Evolutionary conservation across 2,888 invertebrate genomes (phyloP).

Genomic region (Limnephilus rhombicus): DNA sequence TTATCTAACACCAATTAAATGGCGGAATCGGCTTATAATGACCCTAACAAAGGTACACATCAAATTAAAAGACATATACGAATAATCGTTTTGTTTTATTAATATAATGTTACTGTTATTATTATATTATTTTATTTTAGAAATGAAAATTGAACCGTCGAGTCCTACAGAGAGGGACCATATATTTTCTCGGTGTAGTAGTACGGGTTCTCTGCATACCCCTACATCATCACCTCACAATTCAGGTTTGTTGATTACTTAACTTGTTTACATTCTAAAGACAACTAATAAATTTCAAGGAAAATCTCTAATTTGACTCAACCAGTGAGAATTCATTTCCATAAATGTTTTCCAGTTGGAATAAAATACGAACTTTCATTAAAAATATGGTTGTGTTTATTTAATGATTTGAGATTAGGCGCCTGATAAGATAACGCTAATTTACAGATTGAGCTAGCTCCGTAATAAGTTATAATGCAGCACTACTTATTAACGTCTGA

Average conservation of each 20-base stretch:
- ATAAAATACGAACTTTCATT: not conserved
- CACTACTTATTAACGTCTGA: not conserved
- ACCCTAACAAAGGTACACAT: slow-evolving; percentile 50
- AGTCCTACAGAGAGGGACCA: slow-evolving; percentile 78
- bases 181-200: slow-evolving; percentile 85
- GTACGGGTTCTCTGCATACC: slow-evolving; percentile 87
- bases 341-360: not conserved
- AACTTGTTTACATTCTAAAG: not conserved
- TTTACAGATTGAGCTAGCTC: not conserved
- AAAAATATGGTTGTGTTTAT: not conserved
- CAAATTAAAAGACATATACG: not conserved
- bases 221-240: slow-evolving; percentile 89
- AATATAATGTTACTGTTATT: slow-evolving; percentile 4
- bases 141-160: slow-evolving; percentile 78
- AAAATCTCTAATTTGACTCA: not conserved
- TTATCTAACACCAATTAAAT: slow-evolving; percentile 34
- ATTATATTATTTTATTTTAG: slow-evolving; percentile 64
- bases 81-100: not conserved
- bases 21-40: slow-evolving; percentile 55
- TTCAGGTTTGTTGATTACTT: slow-evolving; percentile 77
- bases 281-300: not conserved
- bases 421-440: slow-evolving; percentile 16
- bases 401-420: not conserved
- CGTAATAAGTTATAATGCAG: not conserved
- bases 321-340: not conserved